These are phyloP conservation scores for Diphyllodes magnificus DNA, from an alignment of 2,113 vertebrate species.

Conservation along the genomic window DNA sequence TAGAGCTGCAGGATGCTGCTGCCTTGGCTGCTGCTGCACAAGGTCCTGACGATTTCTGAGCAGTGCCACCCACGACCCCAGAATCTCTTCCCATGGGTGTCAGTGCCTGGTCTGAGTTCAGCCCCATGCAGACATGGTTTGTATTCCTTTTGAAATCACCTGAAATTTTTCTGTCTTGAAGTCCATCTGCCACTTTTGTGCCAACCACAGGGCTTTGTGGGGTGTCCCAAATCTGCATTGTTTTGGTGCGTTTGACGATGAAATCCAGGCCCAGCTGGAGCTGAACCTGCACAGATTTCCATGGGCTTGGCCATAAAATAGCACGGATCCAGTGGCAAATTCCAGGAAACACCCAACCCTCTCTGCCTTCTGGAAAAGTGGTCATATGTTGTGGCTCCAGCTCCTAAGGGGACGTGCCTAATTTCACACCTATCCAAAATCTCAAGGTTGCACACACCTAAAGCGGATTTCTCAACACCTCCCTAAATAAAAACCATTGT, in stretches of 20 bases:
- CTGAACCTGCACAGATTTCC: not conserved
- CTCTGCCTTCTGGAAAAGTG: not conserved
- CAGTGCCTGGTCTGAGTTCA: not conserved
- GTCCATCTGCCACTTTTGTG: not conserved
- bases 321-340: not conserved
- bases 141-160: not conserved
- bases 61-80: rapidly evolving
- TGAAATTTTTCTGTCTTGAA: not conserved
- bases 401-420: not conserved
- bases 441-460: not conserved
- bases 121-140: not conserved
- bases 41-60: not conserved
- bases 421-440: not conserved
- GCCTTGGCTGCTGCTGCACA: not conserved
- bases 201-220: not conserved
- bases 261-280: not conserved
- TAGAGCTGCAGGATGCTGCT: not conserved
- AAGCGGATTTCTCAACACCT: not conserved
- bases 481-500: not conserved
- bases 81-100: not conserved
- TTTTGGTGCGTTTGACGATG: not conserved
- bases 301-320: not conserved
- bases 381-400: not conserved
- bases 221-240: not conserved
- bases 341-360: not conserved